Evolutionary conservation across 2,113 vertebrate species (phyloP).

Genomic region (Psophia crepitans): DNA sequence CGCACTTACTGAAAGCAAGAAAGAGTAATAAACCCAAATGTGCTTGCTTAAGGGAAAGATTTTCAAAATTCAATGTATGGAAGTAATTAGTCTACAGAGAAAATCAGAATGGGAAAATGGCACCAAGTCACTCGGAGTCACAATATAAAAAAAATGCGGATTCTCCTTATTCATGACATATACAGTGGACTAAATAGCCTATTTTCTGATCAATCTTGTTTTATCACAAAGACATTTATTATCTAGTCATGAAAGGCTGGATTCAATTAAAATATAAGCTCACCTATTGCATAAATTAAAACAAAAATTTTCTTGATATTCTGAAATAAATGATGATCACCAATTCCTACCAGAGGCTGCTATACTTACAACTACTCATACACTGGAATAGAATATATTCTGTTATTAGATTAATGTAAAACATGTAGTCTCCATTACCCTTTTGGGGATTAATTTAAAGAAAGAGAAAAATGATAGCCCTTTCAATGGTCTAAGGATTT

Average conservation of each 20-base stretch:
- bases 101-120: not conserved
- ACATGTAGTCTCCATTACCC: not conserved
- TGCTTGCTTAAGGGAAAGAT: not conserved
- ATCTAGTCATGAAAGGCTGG: not conserved
- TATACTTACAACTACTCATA: not conserved
- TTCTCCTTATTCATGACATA: not conserved
- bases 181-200: not conserved
- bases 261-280: conserved; percentile 15
- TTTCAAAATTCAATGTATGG: not conserved
- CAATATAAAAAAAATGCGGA: not conserved
- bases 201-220: not conserved
- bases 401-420: not conserved
- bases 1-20: conserved; percentile 10
- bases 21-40: not conserved
- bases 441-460: not conserved
- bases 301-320: not conserved
- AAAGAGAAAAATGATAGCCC: not conserved
- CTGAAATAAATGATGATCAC: not conserved
- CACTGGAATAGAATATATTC: not conserved
- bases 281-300: not conserved
- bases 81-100: not conserved
- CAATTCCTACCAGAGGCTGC: not conserved
- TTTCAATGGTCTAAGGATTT: not conserved
- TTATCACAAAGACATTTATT: not conserved
- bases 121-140: not conserved